A percentile compares a stretch with the other conserved stretches of the same genome.
Evolutionary conservation across 2,113 vertebrate genomes (phyloP).

Genomic region (Origma solitaria): DNA sequence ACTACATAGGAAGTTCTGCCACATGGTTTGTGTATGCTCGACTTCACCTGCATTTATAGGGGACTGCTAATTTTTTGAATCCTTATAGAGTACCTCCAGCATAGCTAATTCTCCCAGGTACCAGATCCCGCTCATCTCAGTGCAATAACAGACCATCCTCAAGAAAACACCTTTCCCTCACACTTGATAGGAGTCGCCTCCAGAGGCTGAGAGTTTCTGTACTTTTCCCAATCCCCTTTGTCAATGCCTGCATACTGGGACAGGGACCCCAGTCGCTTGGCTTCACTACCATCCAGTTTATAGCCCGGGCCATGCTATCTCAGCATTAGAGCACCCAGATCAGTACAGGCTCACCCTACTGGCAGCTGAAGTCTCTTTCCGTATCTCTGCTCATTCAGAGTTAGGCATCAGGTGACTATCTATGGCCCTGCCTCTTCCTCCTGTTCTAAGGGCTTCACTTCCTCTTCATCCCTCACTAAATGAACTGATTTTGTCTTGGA

Average conservation of each 20-base stretch:
- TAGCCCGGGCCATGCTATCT: no score
- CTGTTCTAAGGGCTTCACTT: no score
- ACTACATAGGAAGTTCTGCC: accelerated
- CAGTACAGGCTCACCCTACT: neutral
- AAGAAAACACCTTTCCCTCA: neutral
- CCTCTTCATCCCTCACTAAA: neutral
- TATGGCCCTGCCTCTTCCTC: neutral
- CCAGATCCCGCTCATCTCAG: accelerated
- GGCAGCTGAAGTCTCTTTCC: neutral
- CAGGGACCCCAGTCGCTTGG: neutral
- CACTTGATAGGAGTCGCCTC: neutral
- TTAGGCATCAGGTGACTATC: neutral
- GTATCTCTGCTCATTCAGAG: neutral
- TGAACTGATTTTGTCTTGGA: neutral
- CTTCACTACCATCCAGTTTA: neutral
- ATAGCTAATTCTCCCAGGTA: neutral
- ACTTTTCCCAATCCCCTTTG: neutral
- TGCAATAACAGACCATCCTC: neutral
- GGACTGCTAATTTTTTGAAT: neutral
- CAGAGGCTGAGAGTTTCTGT: neutral
- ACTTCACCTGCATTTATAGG: neutral
- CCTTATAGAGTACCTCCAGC: neutral
- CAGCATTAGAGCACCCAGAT: neutral
- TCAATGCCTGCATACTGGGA: neutral
- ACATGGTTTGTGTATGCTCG: neutral